Evolutionary conservation across 2,888 invertebrate species (phyloP), one percentile per base, ranked within the genome.

Genomic region (Chirona hameri): DNA sequence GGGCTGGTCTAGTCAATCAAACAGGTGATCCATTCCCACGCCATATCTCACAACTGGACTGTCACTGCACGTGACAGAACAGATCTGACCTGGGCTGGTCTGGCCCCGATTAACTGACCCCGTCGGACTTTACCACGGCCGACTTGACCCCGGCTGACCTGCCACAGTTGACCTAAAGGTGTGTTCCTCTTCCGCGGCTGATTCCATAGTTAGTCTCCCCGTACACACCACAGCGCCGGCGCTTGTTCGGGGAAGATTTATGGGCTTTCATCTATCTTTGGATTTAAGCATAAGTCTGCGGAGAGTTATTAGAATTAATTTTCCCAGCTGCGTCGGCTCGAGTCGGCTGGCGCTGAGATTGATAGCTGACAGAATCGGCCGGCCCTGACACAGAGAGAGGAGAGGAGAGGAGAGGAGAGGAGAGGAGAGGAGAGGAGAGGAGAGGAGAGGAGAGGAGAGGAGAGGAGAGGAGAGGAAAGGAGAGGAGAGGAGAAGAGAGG

Each of bases 251-350:
- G 3, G 29, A 9, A 29, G 72, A 72, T 72, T 72, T 72, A 72
- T 72, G 14, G 31, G 65, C 72, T 31, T 46, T 76, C 76, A 76
- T 76, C 46, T 76, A 76, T 39, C 46, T 76, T n/a, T 46, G 76
- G 76, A 76, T 24, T 76, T 76, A 46, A 46, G 76, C 76, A 76
- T 76, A 76, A 76, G 76, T 76, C 46, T 39, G 76, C 24, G 46
- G 76, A 76, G 76, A 76, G 76, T 76, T 76, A 76, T 76, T 39
- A 46, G 39, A 76, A 76, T 76, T 39, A 46, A 46, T 76, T 76
- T 76, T 72, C 72, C 31, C 72, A 72, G 31, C 72, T 39, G 72
- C 18, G 31, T 21, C 72, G 31, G 72, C 72, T 72, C 39, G 31
- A 29, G 72, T 5, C 18, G 31, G 72, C n/a, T 27, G 29, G 29